Percentiles rank a stretch among this genome's conserved stretches.
Evolutionary conservation across 2,888 invertebrate genomes (phyloP).

Genomic region (Steinernema hermaphroditum): DNA sequence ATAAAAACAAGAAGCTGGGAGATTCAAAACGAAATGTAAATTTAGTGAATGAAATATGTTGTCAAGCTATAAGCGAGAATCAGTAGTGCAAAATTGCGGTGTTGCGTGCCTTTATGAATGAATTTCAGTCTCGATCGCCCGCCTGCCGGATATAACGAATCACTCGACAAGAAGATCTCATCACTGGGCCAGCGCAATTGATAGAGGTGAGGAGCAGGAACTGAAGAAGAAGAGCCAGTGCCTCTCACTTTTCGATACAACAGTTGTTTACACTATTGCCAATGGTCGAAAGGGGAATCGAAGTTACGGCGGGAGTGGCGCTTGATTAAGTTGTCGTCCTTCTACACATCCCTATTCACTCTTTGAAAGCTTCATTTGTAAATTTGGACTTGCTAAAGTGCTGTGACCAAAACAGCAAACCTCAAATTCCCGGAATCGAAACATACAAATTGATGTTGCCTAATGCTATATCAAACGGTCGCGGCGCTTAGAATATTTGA

Average conservation of each 20-base stretch:
- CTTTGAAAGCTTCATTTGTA: too few relatives aligned
- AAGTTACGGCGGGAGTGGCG: not conserved
- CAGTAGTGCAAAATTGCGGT: not conserved
- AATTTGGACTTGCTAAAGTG: too few relatives aligned
- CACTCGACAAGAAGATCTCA: conserved; percentile 6
- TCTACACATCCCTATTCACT: too few relatives aligned
- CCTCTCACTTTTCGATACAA: conserved; percentile 30
- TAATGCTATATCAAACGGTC: too few relatives aligned
- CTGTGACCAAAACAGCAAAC: too few relatives aligned
- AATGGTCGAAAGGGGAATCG: not conserved
- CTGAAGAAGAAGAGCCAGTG: conserved; percentile 27
- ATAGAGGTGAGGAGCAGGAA: conserved; percentile 22
- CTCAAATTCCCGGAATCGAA: too few relatives aligned
- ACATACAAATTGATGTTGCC: too few relatives aligned
- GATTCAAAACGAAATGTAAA: conserved; percentile 7
- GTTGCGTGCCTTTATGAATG: conserved; percentile 28
- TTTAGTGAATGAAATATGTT: not conserved
- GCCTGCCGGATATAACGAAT: not conserved
- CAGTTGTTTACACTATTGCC: conserved; percentile 26
- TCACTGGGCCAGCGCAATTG: not conserved
- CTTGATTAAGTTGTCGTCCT: not conserved
- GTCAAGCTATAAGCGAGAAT: not conserved
- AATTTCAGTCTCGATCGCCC: not conserved
- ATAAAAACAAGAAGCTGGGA: not conserved
- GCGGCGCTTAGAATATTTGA: too few relatives aligned